Conservation (phyloP, 2,888 invertebrate genomes). For the Tetropium fuscum region DNA sequence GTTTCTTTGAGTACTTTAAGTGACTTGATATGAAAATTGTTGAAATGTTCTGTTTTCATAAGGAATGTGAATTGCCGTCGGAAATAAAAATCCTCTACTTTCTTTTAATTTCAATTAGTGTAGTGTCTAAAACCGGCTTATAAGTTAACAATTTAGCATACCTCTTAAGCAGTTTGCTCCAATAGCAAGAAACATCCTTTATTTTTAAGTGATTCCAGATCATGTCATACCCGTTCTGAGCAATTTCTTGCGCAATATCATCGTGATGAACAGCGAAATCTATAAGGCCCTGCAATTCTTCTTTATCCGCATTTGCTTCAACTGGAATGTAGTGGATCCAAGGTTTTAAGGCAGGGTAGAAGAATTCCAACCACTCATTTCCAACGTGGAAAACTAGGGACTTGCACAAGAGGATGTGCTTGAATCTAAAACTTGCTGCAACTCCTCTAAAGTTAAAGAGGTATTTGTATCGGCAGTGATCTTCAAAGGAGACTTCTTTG, state of each 20-base stretch:
- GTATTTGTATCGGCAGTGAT: conserved; percentile 94
- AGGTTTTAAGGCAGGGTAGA: conserved; percentile 89
- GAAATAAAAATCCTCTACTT: conserved; percentile 13
- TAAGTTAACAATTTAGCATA: conserved; percentile 83
- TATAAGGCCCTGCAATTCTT: conserved; percentile 79
- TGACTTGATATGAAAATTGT: too few relatives aligned
- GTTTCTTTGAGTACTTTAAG: too few relatives aligned
- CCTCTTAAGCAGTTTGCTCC: conserved; percentile 80
- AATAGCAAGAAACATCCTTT: conserved; percentile 88
- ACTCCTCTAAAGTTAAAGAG: conserved; percentile 97
- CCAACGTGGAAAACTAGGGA: conserved; percentile 96
- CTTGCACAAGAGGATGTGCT: conserved; percentile 93
- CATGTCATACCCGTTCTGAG: conserved; percentile 83
- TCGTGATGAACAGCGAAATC: conserved; percentile 84
- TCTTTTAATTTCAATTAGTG: conserved; percentile 68
- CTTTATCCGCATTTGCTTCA: conserved; percentile 71
- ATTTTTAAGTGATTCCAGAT: conserved; percentile 87
- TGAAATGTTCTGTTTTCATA: too few relatives aligned
- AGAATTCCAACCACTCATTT: conserved; percentile 95
- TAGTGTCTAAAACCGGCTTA: conserved; percentile 71
- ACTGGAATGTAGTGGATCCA: conserved; percentile 98
- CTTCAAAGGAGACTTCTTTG: conserved; percentile 86
- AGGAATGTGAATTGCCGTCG: too few relatives aligned
- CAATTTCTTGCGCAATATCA: conserved; percentile 80
- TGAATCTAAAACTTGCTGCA: conserved; percentile 96